Percentiles rank a stretch among this genome's conserved stretches.
Evolutionary conservation across 2,888 invertebrate genomes (phyloP).

Genomic region (Heliconius erato): DNA sequence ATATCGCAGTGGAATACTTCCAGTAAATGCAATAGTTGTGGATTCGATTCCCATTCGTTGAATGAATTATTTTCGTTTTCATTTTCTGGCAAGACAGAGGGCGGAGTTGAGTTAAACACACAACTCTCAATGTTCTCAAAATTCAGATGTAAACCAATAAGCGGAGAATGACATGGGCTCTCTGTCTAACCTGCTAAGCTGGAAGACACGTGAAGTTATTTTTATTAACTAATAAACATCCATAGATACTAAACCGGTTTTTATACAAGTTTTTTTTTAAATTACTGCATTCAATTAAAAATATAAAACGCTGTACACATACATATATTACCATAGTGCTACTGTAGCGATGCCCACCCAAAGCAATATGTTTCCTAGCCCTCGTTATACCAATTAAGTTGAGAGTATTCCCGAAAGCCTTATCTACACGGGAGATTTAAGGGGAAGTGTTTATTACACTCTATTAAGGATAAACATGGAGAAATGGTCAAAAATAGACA

Average conservation of each 20-base stretch:
- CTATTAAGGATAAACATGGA: background rate
- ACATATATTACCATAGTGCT: conserved; percentile 7
- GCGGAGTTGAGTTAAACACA: background rate
- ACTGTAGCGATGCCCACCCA: conserved; percentile 65
- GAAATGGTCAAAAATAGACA: background rate
- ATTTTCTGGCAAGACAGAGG: background rate
- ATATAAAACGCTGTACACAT: conserved; percentile 45
- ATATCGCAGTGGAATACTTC: rapidly evolving
- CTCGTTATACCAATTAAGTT: conserved; percentile 74
- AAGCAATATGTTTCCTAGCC: conserved; percentile 62
- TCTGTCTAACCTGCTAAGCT: no score
- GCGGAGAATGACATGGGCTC: background rate
- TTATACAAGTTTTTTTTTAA: background rate
- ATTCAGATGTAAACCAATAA: background rate
- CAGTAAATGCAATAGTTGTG: no score
- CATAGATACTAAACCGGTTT: no score
- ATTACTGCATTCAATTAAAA: conserved; percentile 5
- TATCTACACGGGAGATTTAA: conserved; percentile 66
- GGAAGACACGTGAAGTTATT: no score
- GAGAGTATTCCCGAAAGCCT: conserved; percentile 67
- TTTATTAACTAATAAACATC: no score
- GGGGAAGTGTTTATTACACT: conserved; percentile 53
- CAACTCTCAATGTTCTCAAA: background rate
- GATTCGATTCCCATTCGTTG: background rate
- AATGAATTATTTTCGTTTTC: background rate